A percentile compares a stretch with the other conserved stretches of the same genome.
Evolutionary conservation across 2,888 invertebrate genomes (phyloP).

Genomic region (Pristionchus fissidentatus): DNA sequence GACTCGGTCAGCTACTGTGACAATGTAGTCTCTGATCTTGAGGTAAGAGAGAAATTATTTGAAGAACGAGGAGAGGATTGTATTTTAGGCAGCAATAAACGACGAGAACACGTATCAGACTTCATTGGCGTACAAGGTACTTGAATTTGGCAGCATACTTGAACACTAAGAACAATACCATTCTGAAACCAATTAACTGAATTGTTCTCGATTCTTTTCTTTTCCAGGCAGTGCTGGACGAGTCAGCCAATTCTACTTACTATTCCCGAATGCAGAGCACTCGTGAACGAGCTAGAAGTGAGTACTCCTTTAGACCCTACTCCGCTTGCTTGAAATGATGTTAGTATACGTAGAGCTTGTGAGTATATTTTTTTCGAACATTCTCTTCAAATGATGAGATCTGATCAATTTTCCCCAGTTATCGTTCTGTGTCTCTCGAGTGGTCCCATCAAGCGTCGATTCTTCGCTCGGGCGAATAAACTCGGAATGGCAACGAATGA

Average conservation of each 20-base stretch:
- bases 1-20: constrained; percentile 32
- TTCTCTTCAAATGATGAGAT: background rate
- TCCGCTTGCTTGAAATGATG: background rate
- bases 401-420: background rate
- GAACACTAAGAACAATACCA: background rate
- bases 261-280: constrained; percentile 14
- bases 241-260: constrained; percentile 12
- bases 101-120: constrained; percentile 32
- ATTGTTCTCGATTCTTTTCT: background rate
- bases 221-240: constrained; percentile 36
- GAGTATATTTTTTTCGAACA: background rate
- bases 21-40: background rate
- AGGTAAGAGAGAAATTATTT: background rate
- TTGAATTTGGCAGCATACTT: background rate
- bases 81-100: constrained; percentile 25
- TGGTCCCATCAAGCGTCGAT: constrained; percentile 2
- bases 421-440: constrained; percentile 24
- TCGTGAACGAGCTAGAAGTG: constrained; percentile 36
- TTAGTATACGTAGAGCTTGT: too few relatives aligned
- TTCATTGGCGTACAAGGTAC: background rate
- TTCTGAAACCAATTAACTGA: background rate
- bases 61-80: background rate
- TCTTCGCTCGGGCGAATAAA: constrained; percentile 32
- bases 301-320: background rate
- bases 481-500: constrained; percentile 65